These are phyloP conservation scores for Poeciliopsis turrubarensis DNA, from an alignment of 2,113 vertebrate species.

Conservation along the genomic window DNA sequence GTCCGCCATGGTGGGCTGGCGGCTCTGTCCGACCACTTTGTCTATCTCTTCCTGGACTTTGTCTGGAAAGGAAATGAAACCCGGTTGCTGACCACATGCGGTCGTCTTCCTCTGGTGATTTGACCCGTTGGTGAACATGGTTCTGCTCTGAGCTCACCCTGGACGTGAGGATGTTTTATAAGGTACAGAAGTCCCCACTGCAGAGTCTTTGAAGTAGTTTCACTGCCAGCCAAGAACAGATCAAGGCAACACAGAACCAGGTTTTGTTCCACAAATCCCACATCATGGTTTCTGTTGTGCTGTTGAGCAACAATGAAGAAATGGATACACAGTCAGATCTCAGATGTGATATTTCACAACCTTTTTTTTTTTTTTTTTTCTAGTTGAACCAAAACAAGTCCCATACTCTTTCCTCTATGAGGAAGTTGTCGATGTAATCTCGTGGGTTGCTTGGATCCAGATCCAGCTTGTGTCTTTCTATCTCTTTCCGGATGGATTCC, in stretches of 20 bases:
- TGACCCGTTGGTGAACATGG: background rate
- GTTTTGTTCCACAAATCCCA: constrained; percentile 82
- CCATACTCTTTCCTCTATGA: constrained; percentile 81
- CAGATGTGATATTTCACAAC: background rate
- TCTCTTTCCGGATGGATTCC: constrained; percentile 58
- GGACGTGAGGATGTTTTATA: constrained; percentile 84
- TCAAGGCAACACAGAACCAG: constrained; percentile 86
- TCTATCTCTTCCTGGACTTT: constrained; percentile 82
- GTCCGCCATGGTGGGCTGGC: constrained; percentile 77
- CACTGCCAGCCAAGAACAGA: constrained; percentile 90
- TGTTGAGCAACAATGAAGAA: constrained; percentile 16
- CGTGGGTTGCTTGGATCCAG: constrained; percentile 76
- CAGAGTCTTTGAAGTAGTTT: constrained; percentile 88
- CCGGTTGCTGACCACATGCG: background rate
- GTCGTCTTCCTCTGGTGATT: background rate
- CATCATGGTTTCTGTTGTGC: constrained; percentile 17
- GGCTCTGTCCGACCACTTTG: constrained; percentile 64
- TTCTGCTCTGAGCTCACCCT: constrained; percentile 76
- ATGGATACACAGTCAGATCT: background rate
- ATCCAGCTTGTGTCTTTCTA: constrained; percentile 82
- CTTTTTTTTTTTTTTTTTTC: background rate
- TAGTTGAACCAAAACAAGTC: background rate
- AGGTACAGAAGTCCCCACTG: constrained; percentile 90
- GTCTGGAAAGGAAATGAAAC: constrained; percentile 33
- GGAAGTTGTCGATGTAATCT: constrained; percentile 87